Base-by-base conservation (phyloP, 1,140 invertebrate species). In the Philopotamus ludificatus region DNA sequence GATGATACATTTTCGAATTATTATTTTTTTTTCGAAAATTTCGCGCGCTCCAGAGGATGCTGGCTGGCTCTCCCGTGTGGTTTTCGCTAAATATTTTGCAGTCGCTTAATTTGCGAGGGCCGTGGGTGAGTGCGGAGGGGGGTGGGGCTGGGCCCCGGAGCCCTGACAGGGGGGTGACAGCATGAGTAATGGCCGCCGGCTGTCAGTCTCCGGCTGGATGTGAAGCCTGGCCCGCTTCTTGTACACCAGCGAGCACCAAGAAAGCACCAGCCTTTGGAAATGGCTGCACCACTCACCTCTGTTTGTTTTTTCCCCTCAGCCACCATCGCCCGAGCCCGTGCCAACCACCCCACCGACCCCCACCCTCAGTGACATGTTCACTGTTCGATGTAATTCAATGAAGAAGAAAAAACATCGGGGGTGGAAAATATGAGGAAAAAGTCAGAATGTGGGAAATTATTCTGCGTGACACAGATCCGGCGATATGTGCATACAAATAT, bases 151-250 rank as follows among this genome's bases (percentile, higher is more conserved):
- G 45, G 18, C 20, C 3, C 44, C 20, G 45, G 54, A 20, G 34
- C 3, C 55, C 21, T 28, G 61, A 49, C 53, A 55, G 54, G 60
- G 66, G 67, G 64, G 64, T 70, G 67, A 70, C 67, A 70, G 59
- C 60, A 66, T 70, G 67, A 70, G 20, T 70, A 70, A 70, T 70
- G 67, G 55, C 54, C 54, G 25, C 55, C 22, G 21, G 63, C 54
- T 70, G 67, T 70, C 67, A 70, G 67, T 70, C 63, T 70, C 67
- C 47, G 34, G 34, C 60, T 67, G 45, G 44, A 49, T 49, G 57
- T 65, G 67, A 54, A 54, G 53, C 59, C 53, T 57, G 60, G 60
- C 15, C 60, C 60, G 26, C 10, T 60, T 59, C 53, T 61, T 66
- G 26, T 57, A 50, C 21, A 44, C 57, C 49, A 18, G 21, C n/a